A percentile compares a stretch with the other conserved stretches of the same genome.
phyloP scores from a whole-genome alignment of 2,113 vertebrate genomes.

The Caretta caretta region DNA sequence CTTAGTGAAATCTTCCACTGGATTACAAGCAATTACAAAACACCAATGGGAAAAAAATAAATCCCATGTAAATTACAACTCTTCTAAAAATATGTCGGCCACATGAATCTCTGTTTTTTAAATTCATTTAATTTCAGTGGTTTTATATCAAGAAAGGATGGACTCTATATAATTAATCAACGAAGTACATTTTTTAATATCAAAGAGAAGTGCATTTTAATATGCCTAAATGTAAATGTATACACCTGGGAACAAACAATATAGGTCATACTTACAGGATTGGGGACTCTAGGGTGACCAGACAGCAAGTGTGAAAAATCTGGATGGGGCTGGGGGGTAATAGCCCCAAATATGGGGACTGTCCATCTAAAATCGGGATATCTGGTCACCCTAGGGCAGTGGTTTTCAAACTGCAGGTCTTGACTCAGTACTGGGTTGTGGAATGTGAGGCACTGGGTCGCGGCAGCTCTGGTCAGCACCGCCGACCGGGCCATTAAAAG shows the following conservation, averaged over 20 bases:
- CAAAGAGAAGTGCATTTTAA: not conserved
- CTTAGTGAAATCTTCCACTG: not conserved
- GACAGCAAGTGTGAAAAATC: too few relatives aligned
- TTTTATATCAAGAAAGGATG: not conserved
- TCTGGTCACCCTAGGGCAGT: too few relatives aligned
- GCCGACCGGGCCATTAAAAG: too few relatives aligned
- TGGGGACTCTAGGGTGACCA: too few relatives aligned
- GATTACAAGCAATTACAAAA: not conserved
- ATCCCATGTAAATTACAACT: constrained; percentile 7
- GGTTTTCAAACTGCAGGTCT: too few relatives aligned
- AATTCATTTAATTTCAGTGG: not conserved
- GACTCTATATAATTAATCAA: not conserved
- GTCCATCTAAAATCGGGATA: too few relatives aligned
- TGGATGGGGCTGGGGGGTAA: too few relatives aligned
- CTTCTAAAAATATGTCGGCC: not conserved
- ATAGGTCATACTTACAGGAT: not conserved
- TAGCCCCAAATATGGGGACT: too few relatives aligned
- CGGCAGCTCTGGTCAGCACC: too few relatives aligned
- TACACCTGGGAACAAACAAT: not conserved
- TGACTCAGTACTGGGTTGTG: too few relatives aligned
- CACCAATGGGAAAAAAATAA: not conserved
- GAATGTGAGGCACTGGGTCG: too few relatives aligned
- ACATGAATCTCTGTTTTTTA: not conserved
- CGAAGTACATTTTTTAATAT: not conserved
- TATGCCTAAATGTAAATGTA: not conserved